Conservation (phyloP, 2,113 vertebrate genomes). For the Macrotus californicus region DNA sequence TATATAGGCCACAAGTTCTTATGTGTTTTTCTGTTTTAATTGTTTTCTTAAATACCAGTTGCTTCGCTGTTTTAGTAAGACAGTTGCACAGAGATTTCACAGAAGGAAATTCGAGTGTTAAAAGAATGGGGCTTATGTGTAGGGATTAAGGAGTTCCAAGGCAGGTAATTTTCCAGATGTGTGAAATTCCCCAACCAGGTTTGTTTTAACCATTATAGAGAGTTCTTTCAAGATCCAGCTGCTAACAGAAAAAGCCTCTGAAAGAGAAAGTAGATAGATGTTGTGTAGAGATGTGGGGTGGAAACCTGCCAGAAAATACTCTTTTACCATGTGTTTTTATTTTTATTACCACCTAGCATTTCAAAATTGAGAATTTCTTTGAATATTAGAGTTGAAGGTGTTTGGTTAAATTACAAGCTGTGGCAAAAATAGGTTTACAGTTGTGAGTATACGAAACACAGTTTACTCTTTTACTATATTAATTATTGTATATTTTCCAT, state of each 20-base stretch:
- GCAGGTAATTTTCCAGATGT: background rate
- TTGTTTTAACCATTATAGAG: background rate
- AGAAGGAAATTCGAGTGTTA: background rate
- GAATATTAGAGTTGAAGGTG: background rate
- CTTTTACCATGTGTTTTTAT: background rate
- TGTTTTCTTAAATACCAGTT: constrained; percentile 14
- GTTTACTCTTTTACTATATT: background rate
- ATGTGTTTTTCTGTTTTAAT: background rate
- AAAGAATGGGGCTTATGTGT: background rate
- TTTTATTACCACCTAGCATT: constrained; percentile 14
- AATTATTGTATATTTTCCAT: background rate
- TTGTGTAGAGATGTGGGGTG: background rate
- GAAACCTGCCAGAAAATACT: constrained; percentile 27
- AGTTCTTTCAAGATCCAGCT: background rate
- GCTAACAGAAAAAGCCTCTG: background rate
- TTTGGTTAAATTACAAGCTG: background rate
- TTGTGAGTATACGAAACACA: background rate
- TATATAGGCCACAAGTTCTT: background rate
- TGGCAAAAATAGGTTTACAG: background rate
- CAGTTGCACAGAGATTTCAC: background rate
- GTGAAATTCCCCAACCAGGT: background rate
- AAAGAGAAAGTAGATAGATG: background rate
- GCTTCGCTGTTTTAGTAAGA: background rate
- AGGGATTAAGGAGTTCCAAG: background rate
- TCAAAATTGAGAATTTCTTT: background rate